Conservation (phyloP, 1,140 invertebrate genomes). For the Solenopsis invicta region DNA sequence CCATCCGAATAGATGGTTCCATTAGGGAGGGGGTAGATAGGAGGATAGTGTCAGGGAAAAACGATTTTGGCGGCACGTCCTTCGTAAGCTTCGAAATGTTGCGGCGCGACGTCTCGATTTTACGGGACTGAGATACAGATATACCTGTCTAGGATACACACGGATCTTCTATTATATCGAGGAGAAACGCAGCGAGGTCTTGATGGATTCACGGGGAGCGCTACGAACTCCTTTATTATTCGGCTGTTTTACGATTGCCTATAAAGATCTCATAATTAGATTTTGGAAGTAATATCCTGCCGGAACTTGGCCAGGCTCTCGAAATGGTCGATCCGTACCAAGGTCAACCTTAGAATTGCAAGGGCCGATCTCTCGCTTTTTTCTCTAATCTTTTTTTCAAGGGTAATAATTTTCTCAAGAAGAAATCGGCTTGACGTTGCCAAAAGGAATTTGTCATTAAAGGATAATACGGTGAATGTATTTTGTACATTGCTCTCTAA, state of each 20-base stretch:
- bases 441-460: background rate
- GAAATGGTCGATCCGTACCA: background rate
- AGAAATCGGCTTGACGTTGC: background rate
- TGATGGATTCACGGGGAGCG: slow-evolving; percentile 24
- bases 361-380: slow-evolving; percentile 62
- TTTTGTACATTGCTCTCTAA: no score
- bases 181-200: background rate
- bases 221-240: slow-evolving; percentile 71
- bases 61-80: background rate
- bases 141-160: background rate
- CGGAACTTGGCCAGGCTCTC: slow-evolving; percentile 16
- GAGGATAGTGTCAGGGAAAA: background rate
- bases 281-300: slow-evolving; percentile 85
- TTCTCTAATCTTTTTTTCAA: background rate
- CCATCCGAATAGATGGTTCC: background rate
- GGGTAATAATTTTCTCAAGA: background rate
- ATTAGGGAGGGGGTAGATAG: background rate
- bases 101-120: background rate
- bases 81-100: background rate
- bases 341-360: slow-evolving; percentile 66
- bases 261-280: slow-evolving; percentile 87
- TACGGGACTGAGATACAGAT: background rate
- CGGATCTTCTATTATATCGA: slow-evolving; percentile 62
- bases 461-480: background rate
- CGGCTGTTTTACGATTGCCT: slow-evolving; percentile 86